Evolutionary conservation across 2,888 invertebrate genomes (phyloP).

Genomic region (Priocnemis perturbator): DNA sequence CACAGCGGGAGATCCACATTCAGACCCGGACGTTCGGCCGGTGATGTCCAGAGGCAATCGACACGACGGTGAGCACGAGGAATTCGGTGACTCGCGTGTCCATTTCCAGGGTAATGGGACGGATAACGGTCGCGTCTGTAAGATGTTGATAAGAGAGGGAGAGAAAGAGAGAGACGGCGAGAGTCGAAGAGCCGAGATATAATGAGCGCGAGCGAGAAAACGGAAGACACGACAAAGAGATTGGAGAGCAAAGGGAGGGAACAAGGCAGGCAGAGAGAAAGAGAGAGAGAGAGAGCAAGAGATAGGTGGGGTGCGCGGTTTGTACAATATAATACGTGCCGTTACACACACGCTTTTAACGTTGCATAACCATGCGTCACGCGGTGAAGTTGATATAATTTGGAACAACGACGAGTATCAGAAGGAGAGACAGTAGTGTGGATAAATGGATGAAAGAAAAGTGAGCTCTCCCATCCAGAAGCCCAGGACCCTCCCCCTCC

Average conservation of each 20-base stretch:
- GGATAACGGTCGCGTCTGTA: slow-evolving; percentile 45
- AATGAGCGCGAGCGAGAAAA: neutral
- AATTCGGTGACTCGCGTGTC: slow-evolving; percentile 46
- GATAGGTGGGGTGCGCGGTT: neutral
- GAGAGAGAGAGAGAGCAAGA: neutral
- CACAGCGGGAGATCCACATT: slow-evolving; percentile 1
- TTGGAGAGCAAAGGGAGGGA: neutral
- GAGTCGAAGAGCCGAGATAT: neutral
- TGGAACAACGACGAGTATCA: slow-evolving; percentile 15
- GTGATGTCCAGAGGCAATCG: slow-evolving; percentile 5
- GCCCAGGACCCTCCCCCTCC: too few relatives aligned
- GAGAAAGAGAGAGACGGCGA: neutral
- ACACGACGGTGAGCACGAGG: slow-evolving; percentile 28
- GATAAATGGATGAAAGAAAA: neutral
- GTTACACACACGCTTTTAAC: slow-evolving; percentile 38
- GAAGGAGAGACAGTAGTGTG: neutral
- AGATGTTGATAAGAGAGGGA: slow-evolving; percentile 26
- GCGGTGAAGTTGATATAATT: slow-evolving; percentile 44
- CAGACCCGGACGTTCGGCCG: slow-evolving; percentile 1
- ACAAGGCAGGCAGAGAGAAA: neutral
- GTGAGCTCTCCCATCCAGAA: neutral
- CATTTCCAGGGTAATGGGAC: slow-evolving; percentile 49
- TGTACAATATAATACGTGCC: neutral
- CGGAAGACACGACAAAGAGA: slow-evolving; percentile 3
- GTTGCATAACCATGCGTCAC: slow-evolving; percentile 54